These are phyloP conservation scores for Mantis religiosa DNA, from an alignment of 2,888 invertebrate species.

Conservation along the genomic window DNA sequence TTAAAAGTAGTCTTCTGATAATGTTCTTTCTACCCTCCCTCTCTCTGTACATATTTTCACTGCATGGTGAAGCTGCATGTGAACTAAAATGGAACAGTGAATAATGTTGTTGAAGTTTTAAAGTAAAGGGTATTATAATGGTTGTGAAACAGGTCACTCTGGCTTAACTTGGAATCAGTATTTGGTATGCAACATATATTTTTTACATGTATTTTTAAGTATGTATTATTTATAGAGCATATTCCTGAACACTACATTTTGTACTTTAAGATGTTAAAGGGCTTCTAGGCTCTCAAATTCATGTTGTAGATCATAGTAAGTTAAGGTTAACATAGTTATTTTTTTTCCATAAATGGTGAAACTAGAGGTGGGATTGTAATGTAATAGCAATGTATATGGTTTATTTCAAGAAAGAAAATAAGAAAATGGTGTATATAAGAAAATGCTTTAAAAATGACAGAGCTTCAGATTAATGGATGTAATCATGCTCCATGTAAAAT, in stretches of 20 bases:
- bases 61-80: not conserved
- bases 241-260: not conserved
- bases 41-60: not conserved
- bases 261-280: not conserved
- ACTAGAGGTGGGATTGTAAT: not conserved
- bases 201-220: not conserved
- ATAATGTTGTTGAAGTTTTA: not conserved
- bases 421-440: too few species aligned
- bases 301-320: not conserved
- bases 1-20: too few species aligned
- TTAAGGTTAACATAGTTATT: not conserved
- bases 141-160: not conserved
- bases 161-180: not conserved
- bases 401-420: too few species aligned
- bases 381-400: too few species aligned
- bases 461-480: not conserved
- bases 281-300: not conserved
- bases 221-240: not conserved
- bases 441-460: not conserved
- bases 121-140: not conserved
- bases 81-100: not conserved
- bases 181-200: not conserved
- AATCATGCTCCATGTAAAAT: not conserved
- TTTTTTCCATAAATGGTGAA: not conserved
- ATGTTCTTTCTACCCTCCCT: not conserved